Evolutionary conservation across 2,888 invertebrate species (phyloP).

Genomic region (Scotopteryx bipunctaria): DNA sequence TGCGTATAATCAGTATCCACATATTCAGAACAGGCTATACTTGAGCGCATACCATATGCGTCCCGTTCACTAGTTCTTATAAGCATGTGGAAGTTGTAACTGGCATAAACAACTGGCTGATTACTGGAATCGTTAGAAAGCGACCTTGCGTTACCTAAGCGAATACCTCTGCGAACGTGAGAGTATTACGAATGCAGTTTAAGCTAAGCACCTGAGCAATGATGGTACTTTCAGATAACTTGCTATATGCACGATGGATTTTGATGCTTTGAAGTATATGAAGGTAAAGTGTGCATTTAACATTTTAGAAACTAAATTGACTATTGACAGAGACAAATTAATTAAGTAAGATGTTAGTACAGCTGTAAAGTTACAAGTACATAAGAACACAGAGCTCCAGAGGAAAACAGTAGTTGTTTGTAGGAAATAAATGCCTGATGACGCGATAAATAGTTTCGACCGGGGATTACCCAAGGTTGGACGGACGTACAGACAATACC

Average conservation of each 20-base stretch:
- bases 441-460: conserved; percentile 20
- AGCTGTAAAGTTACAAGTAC: neutral
- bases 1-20: conserved; percentile 19
- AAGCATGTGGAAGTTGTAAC: neutral
- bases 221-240: neutral
- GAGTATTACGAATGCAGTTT: conserved; percentile 31
- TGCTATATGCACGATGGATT: neutral
- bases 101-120: conserved; percentile 20
- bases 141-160: conserved; percentile 56
- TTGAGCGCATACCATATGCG: conserved; percentile 37
- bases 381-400: neutral
- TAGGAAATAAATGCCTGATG: conserved; percentile 13
- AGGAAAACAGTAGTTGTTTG: conserved; percentile 7
- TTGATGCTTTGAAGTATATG: neutral
- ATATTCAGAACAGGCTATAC: conserved; percentile 25
- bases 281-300: neutral
- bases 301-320: neutral
- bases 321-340: neutral
- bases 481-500: conserved; percentile 16
- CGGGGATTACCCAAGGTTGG: conserved; percentile 27
- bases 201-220: conserved; percentile 5
- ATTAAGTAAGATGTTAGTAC: neutral
- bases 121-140: conserved; percentile 52
- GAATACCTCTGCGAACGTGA: conserved; percentile 35
- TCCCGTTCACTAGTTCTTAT: conserved; percentile 26